Evolutionary conservation across 2,888 invertebrate genomes (phyloP), one percentile per base, ranked within the genome.

Genomic region (Cabera pusaria): DNA sequence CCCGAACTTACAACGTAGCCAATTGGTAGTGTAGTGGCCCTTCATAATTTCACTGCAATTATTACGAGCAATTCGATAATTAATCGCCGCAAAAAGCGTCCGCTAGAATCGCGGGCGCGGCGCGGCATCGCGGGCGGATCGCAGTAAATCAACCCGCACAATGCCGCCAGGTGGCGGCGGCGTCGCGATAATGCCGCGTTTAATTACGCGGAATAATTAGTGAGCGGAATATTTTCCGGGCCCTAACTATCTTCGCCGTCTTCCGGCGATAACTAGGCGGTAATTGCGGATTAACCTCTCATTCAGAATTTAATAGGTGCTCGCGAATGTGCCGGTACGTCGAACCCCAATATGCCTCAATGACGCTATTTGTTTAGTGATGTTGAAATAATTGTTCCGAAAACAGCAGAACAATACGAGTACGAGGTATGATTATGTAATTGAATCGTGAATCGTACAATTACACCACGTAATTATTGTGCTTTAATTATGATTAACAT

Each of bases 131-230:
- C 78, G 72, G 67, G 74, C 73, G 83, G 77, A 77, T 74, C 80
- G 85, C 86, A 74, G 84, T 88, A 88, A 88, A 88, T 88, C 87
- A 88, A 76, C 52, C 64, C 74, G 74, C 84, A 88, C 88, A 88
- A 88, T 83, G 86, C 79, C 75, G 76, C 70, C 87, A 88, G 86
- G 86, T 88, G 87, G 86, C 83, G 82, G 71, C 82, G 82, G 83
- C 84, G 80, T 71, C 78, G 80, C 82, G 85, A 85, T 87, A 86
- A 87, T 87, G 77, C 83, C 75, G 80, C 81, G 88, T 86, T 88
- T 88, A 89, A 89, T 89, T 89, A 87, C 89, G 83, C 79, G 88
- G 90, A 89, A 90, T 90, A 90, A 89, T 89, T 89, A 89, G 85
- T 83, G 86, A 85, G 84, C 85, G 87, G 87, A 87, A 88, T 86